Conservation (phyloP, 1,140 invertebrate genomes). For the Triops longicaudatus region DNA sequence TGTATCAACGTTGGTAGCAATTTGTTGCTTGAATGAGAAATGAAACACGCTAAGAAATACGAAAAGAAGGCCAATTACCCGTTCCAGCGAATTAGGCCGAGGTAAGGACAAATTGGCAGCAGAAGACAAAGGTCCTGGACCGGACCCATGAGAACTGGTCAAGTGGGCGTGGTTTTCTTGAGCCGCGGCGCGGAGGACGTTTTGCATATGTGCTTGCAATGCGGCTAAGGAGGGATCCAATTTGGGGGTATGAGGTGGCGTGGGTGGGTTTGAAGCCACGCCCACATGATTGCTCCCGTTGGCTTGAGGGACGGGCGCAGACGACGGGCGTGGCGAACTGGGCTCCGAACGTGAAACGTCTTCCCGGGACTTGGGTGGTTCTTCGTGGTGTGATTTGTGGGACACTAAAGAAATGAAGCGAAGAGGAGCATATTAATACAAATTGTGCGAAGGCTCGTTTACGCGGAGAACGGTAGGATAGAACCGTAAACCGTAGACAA, state of each 20-base stretch:
- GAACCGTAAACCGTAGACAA: neutral
- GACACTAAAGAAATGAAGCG: neutral
- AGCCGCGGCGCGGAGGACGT: neutral
- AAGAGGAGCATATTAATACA: neutral
- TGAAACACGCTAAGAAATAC: neutral
- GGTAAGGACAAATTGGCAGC: constrained; percentile 5
- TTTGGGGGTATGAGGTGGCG: neutral
- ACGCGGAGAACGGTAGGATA: too few species aligned
- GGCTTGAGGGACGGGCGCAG: neutral
- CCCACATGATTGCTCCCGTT: neutral
- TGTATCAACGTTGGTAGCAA: too few species aligned
- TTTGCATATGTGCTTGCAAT: constrained; percentile 1
- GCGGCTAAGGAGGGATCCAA: neutral
- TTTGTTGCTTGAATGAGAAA: neutral
- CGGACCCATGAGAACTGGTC: neutral
- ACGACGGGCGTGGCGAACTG: neutral
- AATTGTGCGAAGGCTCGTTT: neutral
- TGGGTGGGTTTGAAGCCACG: neutral
- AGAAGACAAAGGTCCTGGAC: neutral
- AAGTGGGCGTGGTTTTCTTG: constrained; percentile 11
- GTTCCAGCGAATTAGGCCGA: neutral
- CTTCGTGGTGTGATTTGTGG: neutral
- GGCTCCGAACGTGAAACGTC: neutral
- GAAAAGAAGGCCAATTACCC: neutral
- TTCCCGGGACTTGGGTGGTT: neutral